These are phyloP conservation scores for Budorcas taxicolor DNA, from an alignment of 2,113 vertebrate genomes.

Conservation along the genomic window DNA sequence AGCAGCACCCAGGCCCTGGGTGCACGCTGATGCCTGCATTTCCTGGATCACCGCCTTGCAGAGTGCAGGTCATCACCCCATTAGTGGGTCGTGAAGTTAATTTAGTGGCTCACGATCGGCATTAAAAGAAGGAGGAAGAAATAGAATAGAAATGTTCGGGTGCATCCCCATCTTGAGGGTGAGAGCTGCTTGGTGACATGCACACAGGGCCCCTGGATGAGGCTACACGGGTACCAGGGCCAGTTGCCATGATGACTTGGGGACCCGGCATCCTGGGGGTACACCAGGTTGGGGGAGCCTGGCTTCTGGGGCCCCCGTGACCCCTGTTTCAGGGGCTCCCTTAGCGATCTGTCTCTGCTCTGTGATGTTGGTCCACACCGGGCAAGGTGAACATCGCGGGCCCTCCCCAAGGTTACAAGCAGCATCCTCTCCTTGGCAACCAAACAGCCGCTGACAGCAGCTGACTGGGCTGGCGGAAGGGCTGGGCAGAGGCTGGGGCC, in stretches of 20 bases:
- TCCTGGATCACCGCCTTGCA: not conserved
- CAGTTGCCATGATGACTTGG: accelerated
- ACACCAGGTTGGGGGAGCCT: accelerated
- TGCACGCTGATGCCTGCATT: accelerated
- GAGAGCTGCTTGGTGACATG: accelerated
- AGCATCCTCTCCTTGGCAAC: accelerated
- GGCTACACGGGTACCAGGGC: accelerated
- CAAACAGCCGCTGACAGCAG: accelerated
- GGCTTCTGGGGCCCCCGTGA: accelerated
- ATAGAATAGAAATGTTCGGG: not conserved
- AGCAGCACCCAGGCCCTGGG: accelerated
- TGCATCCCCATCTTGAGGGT: accelerated
- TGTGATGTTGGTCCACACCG: accelerated
- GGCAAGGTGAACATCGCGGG: accelerated
- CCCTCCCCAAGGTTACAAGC: not conserved
- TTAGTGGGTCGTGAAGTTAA: not conserved
- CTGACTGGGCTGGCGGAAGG: accelerated
- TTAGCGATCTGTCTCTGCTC: accelerated
- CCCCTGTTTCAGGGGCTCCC: not conserved
- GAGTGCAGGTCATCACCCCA: not conserved
- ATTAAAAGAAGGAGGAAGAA: not conserved
- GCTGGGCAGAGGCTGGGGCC: not conserved
- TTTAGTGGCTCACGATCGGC: not conserved
- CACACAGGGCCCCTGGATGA: accelerated
- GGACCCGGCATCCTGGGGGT: accelerated